phyloP scores from a whole-genome alignment of 2,797 vertebrate species.

The Pseudotriccus pelzelni region DNA sequence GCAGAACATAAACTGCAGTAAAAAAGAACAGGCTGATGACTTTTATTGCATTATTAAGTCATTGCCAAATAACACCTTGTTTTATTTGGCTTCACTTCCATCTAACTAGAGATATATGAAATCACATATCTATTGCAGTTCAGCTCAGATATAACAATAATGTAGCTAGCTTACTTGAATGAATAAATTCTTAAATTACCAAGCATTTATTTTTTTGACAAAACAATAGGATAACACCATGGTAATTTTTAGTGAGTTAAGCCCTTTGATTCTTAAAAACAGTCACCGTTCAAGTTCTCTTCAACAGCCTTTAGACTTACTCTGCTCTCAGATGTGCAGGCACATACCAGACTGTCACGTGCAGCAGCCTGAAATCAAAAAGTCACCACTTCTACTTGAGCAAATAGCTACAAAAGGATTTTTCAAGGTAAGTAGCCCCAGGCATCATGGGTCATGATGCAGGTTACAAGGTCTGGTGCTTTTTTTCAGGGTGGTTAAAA shows the following conservation, averaged over 20 bases:
- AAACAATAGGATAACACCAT: background rate
- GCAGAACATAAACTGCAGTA: background rate
- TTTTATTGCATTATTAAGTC: background rate
- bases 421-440: background rate
- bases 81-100: background rate
- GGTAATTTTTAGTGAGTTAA: background rate
- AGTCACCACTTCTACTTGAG: background rate
- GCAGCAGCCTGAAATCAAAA: background rate
- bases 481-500: background rate
- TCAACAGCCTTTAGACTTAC: background rate
- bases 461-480: background rate
- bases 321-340: background rate
- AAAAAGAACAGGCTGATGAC: background rate
- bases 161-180: background rate
- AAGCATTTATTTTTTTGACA: background rate
- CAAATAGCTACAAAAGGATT: background rate
- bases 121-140: background rate
- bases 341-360: accelerated
- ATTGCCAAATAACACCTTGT: background rate
- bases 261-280: background rate
- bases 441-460: background rate
- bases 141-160: background rate
- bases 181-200: background rate
- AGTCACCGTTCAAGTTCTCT: background rate
- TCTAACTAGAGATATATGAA: background rate